Evolutionary conservation across 2,797 vertebrate species (phyloP).

Genomic region (Petrocephalus sullivani): DNA sequence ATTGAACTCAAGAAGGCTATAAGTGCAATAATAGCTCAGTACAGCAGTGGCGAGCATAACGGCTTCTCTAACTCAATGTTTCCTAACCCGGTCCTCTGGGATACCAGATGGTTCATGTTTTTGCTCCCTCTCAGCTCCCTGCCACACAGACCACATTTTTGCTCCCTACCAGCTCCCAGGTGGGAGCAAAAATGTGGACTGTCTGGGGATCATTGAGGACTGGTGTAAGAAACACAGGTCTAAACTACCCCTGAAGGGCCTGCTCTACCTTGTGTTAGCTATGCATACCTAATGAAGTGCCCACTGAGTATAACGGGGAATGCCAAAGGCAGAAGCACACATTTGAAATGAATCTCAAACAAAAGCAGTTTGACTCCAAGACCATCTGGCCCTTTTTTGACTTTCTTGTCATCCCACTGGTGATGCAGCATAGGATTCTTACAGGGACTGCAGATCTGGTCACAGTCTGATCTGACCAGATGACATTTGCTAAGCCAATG

Average conservation of each 20-base stretch:
- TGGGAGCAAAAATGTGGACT: neutral
- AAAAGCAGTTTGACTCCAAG: neutral
- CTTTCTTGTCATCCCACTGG: neutral
- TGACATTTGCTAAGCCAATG: conserved; percentile 31
- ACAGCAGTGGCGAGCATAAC: neutral
- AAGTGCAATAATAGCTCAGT: neutral
- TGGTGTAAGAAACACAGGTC: neutral
- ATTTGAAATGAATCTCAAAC: neutral
- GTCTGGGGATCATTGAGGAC: neutral
- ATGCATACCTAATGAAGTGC: neutral
- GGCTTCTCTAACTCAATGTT: neutral
- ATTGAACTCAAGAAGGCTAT: neutral
- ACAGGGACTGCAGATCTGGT: neutral
- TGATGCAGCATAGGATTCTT: neutral
- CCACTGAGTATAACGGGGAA: neutral
- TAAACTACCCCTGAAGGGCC: neutral
- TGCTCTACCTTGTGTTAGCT: neutral
- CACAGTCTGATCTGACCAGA: conserved; percentile 31
- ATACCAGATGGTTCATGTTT: neutral
- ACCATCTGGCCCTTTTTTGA: neutral
- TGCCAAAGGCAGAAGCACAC: neutral
- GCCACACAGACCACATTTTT: neutral
- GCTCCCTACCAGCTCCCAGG: no score
- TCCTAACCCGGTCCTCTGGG: neutral
- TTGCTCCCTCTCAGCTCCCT: neutral